phyloP scores from a whole-genome alignment of 2,113 vertebrate genomes.

The Zeus faber region DNA sequence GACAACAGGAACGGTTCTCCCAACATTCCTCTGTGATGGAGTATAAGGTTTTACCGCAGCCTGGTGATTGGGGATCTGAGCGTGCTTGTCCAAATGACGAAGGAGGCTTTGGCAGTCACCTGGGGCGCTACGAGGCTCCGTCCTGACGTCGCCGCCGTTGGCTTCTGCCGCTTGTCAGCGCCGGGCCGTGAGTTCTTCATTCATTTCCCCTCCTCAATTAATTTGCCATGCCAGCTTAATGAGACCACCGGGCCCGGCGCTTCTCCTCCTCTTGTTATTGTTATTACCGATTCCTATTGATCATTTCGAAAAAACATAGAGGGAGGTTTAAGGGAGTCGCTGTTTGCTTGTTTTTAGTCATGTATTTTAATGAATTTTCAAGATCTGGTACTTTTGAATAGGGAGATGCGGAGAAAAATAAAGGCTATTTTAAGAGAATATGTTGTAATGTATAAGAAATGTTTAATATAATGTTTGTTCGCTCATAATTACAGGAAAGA shows the following conservation, averaged over 20 bases:
- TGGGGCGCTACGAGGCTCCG: constrained; percentile 48
- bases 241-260: constrained; percentile 50
- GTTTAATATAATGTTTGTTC: too few relatives aligned
- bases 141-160: constrained; percentile 56
- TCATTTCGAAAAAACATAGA: constrained; percentile 48
- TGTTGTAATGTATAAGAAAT: too few relatives aligned
- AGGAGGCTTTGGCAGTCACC: constrained; percentile 55
- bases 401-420: too few relatives aligned
- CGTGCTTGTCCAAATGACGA: constrained; percentile 42
- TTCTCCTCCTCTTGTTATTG: constrained; percentile 54
- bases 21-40: constrained; percentile 8
- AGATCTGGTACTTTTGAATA: too few relatives aligned
- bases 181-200: constrained; percentile 53
- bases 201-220: constrained; percentile 63
- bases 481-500: too few relatives aligned
- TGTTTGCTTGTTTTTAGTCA: constrained; percentile 30
- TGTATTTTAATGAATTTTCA: too few relatives aligned
- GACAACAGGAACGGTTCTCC: constrained; percentile 29
- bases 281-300: constrained; percentile 62
- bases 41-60: constrained; percentile 24
- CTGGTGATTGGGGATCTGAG: constrained; percentile 31
- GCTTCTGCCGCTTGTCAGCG: constrained; percentile 55
- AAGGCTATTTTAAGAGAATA: too few relatives aligned
- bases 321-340: constrained; percentile 11
- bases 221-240: constrained; percentile 66